Conservation (phyloP, 2,888 invertebrate species). For the Agrochola macilenta region DNA sequence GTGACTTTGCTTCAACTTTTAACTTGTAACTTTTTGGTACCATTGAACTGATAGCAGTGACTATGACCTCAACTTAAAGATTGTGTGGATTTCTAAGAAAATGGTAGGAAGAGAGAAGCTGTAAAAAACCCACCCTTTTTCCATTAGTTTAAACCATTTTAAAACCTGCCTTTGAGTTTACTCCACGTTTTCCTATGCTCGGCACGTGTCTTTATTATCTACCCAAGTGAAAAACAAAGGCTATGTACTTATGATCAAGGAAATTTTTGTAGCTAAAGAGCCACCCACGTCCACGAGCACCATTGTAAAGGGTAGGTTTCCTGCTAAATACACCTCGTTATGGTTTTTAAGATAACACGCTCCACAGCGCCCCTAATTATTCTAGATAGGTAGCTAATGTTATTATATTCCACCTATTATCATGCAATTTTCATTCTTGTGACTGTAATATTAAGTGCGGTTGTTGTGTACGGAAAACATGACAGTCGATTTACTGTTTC, state of each 20-base stretch:
- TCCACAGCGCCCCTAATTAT: slow-evolving; percentile 42
- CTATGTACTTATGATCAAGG: slow-evolving; percentile 17
- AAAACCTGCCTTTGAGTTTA: not conserved
- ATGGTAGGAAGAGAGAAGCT: not conserved
- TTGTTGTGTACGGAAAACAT: slow-evolving; percentile 9
- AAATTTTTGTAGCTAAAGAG: slow-evolving; percentile 7
- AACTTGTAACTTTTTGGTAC: not conserved
- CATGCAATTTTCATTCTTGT: slow-evolving; percentile 37
- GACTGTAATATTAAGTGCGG: not conserved
- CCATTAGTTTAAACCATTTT: not conserved
- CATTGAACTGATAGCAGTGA: not conserved
- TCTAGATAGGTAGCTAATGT: slow-evolving; percentile 29
- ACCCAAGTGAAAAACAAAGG: slow-evolving; percentile 20
- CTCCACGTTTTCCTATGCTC: not conserved
- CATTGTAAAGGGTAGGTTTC: slow-evolving; percentile 23
- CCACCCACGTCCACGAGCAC: not conserved
- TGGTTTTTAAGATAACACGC: slow-evolving; percentile 51
- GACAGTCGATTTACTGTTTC: slow-evolving; percentile 50
- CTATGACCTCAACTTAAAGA: not conserved
- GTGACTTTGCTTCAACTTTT: not conserved
- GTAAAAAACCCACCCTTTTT: not conserved
- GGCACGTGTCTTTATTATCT: not conserved
- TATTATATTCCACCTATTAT: slow-evolving; percentile 7
- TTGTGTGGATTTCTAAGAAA: not conserved
- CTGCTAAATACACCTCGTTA: slow-evolving; percentile 35